Conservation (phyloP, 2,113 vertebrate species). For the Corynorhinus townsendii region DNA sequence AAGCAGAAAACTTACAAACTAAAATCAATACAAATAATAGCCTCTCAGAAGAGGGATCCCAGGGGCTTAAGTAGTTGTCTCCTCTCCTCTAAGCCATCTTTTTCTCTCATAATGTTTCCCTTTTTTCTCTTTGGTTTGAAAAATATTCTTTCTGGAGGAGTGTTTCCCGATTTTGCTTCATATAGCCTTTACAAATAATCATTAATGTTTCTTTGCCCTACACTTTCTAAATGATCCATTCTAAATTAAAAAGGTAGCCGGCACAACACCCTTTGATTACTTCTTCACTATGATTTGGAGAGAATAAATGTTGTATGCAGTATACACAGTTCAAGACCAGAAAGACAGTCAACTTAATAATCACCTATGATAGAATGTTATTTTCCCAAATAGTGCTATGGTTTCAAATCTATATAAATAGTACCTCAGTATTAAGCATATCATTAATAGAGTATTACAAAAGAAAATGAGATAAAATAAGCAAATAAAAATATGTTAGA, state of each 20-base stretch:
- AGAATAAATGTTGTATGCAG: not conserved
- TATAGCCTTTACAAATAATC: conserved; percentile 25
- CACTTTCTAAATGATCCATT: conserved; percentile 44
- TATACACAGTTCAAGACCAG: not conserved
- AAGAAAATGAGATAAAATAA: not conserved
- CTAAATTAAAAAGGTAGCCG: conserved; percentile 56
- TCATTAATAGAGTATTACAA: not conserved
- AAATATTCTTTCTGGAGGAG: conserved; percentile 56
- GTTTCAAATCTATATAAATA: not conserved
- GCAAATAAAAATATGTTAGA: not conserved
- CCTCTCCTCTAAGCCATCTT: not conserved
- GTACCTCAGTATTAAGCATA: not conserved
- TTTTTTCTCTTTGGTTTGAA: not conserved
- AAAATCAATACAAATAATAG: conserved; percentile 82
- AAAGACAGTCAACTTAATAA: not conserved
- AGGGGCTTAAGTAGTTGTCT: conserved; percentile 47
- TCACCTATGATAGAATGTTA: not conserved
- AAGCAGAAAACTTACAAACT: conserved; percentile 68
- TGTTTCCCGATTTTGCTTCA: conserved; percentile 60
- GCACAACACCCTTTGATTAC: conserved; percentile 34
- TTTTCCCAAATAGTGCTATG: not conserved
- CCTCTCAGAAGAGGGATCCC: conserved; percentile 72
- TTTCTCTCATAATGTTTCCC: not conserved
- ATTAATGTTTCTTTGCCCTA: conserved; percentile 21
- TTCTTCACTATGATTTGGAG: not conserved